These are phyloP conservation scores for Daboia siamensis DNA, from an alignment of 2,113 vertebrate genomes.

Conservation along the genomic window DNA sequence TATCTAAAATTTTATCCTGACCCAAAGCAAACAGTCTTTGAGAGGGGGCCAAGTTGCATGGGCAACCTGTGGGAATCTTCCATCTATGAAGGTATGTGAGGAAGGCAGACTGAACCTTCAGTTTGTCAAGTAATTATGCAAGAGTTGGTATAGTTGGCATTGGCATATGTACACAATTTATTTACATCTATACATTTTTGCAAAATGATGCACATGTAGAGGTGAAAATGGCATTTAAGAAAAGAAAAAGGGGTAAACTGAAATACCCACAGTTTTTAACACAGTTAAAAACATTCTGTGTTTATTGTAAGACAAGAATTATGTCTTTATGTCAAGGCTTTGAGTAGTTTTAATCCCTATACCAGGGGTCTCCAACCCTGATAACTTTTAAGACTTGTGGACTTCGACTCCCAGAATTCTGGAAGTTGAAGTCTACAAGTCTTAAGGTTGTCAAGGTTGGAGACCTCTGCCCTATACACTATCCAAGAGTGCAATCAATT, in stretches of 20 bases:
- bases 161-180: neutral
- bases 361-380: neutral
- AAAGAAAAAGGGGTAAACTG: neutral
- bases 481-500: slow-evolving; percentile 39
- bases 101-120: neutral
- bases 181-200: neutral
- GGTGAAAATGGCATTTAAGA: neutral
- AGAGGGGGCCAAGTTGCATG: too few relatives aligned
- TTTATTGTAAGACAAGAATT: slow-evolving; percentile 19
- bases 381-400: too few relatives aligned
- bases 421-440: neutral
- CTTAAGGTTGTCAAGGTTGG: neutral
- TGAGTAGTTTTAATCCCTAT: neutral
- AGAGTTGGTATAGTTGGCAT: neutral
- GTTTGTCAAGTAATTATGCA: neutral
- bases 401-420: neutral
- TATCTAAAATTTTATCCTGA: neutral
- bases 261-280: neutral
- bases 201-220: neutral
- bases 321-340: slow-evolving; percentile 16
- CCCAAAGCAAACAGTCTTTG: neutral
- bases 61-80: neutral
- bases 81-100: neutral
- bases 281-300: slow-evolving; percentile 28
- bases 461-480: neutral